Evolutionary conservation across 2,797 vertebrate species (phyloP).

Genomic region (Bufotes viridis): DNA sequence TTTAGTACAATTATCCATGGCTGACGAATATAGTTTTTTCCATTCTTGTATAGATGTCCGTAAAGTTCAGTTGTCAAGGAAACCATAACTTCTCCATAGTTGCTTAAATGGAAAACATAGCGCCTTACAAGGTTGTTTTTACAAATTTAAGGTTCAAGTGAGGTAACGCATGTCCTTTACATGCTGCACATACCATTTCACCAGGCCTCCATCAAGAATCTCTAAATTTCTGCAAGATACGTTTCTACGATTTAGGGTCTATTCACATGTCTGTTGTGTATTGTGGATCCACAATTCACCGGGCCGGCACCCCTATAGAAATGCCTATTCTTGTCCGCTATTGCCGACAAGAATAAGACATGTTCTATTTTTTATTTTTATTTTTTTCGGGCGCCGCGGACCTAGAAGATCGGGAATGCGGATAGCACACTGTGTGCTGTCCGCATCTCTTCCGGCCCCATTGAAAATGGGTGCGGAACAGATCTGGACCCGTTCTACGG

Average conservation of each 20-base stretch:
- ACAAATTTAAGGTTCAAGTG: background rate
- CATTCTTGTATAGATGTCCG: background rate
- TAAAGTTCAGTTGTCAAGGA: slow-evolving; percentile 30
- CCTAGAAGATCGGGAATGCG: too few relatives aligned
- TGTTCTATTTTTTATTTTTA: too few relatives aligned
- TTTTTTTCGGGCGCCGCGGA: too few relatives aligned
- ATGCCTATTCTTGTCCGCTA: too few relatives aligned
- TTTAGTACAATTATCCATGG: background rate
- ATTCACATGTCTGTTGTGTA: too few relatives aligned
- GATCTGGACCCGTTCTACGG: too few relatives aligned
- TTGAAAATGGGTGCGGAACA: too few relatives aligned
- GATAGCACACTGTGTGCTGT: too few relatives aligned
- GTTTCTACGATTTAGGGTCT: background rate
- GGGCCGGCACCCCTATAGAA: too few relatives aligned
- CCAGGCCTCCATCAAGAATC: background rate
- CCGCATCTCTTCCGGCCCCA: too few relatives aligned
- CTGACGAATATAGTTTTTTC: background rate
- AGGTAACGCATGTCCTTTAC: background rate
- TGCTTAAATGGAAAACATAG: background rate
- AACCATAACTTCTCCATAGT: background rate
- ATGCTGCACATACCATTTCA: background rate
- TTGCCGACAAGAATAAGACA: too few relatives aligned
- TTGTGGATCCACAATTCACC: too few relatives aligned
- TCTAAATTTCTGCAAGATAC: background rate
- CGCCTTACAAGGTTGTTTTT: background rate